A percentile compares a stretch with the other conserved stretches of the same genome.
Conservation (phyloP, 2,113 vertebrate genomes). For the Pygoscelis antarcticus region DNA sequence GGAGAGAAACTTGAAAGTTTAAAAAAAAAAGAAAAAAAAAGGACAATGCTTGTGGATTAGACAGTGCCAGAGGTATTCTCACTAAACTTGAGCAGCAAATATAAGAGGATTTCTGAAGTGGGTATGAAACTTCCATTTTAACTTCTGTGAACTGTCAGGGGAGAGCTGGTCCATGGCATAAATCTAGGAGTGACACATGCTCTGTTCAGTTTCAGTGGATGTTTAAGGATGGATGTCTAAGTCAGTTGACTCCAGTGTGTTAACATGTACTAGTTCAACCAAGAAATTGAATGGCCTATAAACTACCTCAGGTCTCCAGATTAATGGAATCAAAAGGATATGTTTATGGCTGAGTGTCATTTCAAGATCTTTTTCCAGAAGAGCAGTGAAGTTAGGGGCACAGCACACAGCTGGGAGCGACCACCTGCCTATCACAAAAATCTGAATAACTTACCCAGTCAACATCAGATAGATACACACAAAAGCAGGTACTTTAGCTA, state of each 20-base stretch:
- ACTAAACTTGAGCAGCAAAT: neutral
- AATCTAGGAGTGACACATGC: neutral
- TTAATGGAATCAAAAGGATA: neutral
- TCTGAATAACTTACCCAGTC: neutral
- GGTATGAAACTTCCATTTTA: neutral
- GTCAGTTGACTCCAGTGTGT: neutral
- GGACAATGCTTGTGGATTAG: neutral
- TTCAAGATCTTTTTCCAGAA: neutral
- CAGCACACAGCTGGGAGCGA: neutral
- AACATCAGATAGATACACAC: neutral
- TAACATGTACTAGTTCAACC: neutral
- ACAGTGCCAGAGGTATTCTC: neutral
- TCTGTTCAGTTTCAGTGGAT: neutral
- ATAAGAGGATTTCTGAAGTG: neutral
- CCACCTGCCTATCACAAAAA: neutral
- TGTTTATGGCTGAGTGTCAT: neutral
- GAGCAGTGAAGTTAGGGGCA: neutral
- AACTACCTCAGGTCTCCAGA: neutral
- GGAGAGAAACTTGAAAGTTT: neutral
- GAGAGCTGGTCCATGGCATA: neutral
- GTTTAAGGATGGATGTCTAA: neutral
- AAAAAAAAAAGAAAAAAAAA: neutral
- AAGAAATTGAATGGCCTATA: neutral
- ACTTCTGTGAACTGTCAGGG: neutral
- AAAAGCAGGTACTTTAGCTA: neutral